These are phyloP conservation scores for Ctenochaetus hawaiiensis DNA, from an alignment of 2,797 vertebrate genomes.

Conservation along the genomic window DNA sequence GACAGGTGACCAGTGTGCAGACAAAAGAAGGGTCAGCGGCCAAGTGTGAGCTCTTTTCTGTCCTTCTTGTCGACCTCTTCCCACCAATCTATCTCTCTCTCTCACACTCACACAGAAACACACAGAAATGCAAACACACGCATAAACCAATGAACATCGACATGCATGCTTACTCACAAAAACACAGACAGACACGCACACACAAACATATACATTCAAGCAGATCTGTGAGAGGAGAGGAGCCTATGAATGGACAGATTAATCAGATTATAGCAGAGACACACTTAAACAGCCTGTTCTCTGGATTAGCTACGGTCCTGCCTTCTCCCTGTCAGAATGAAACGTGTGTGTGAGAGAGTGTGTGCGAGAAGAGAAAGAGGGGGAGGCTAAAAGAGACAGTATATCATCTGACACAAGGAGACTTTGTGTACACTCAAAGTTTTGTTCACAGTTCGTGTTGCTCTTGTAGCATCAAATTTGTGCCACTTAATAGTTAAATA, in stretches of 20 bases:
- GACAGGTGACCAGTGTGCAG: slow-evolving; percentile 69
- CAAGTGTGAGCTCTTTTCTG: slow-evolving; percentile 66
- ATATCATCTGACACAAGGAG: slow-evolving; percentile 21
- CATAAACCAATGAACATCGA: slow-evolving; percentile 19
- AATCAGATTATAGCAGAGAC: slow-evolving; percentile 82
- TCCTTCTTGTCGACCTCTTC: slow-evolving; percentile 48
- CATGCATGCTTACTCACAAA: slow-evolving; percentile 22
- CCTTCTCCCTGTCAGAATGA: slow-evolving; percentile 75
- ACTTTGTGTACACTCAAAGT: slow-evolving; percentile 2
- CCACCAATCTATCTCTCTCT: slow-evolving; percentile 47
- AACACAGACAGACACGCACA: slow-evolving; percentile 1
- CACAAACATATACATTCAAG: slow-evolving; percentile 43
- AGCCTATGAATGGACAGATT: slow-evolving; percentile 77
- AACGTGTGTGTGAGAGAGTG: slow-evolving; percentile 53
- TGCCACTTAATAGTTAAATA: neutral
- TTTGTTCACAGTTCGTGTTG: neutral
- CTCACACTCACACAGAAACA: neutral
- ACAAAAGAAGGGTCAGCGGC: slow-evolving; percentile 69
- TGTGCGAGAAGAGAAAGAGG: slow-evolving; percentile 17
- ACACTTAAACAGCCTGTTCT: slow-evolving; percentile 83
- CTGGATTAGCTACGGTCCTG: slow-evolving; percentile 78
- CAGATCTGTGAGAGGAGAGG: slow-evolving; percentile 45
- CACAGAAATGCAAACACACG: slow-evolving; percentile 8
- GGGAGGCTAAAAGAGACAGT: slow-evolving; percentile 23
- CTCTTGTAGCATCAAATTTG: neutral